Base-by-base conservation (phyloP, 2,888 invertebrate species). In the Bedellia somnulentella region DNA sequence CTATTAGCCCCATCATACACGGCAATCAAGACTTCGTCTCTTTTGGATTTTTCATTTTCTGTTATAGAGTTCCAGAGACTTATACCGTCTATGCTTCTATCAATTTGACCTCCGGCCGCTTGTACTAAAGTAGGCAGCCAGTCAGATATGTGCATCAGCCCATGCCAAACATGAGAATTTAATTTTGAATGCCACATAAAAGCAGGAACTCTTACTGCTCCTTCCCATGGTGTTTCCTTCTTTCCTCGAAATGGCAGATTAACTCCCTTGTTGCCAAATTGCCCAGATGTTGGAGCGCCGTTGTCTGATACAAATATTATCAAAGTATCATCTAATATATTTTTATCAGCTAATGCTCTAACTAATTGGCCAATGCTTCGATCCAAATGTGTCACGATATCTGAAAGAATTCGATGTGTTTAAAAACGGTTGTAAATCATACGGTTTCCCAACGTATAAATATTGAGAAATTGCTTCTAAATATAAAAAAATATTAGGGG, bases 281-380 rank as follows among this genome's bases (percentile, higher is more conserved):
- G 52, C 1, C 91, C 93, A 24, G 80, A 75, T 0, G 89, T 85
- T 0, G 90, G 89, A 0, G 87, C 89, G 1, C 93, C 93, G 50
- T 95, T 95, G 52, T 96, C 96, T 5, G 93, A 89, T 38, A 88
- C 83, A 51, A 96, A 96, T 2, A 95, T 55, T 24, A 97, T 80
- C 14, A 97, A 81, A 1, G 92, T 88, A 49, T 95, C 85, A 15
- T 90, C 77, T 37, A 94, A 63, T 63, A 93, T 84, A 1, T 79
- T 67, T 30, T 75, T 81, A 2, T 80, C 64, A 17, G 82, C 73
- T 23, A 96, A 64, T 5, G 88, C 85, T 31, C 73, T 53, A 1
- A 93, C 78, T 12, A 95, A 78, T 37, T 79, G 75, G 0, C 93
- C 93, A 0, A 96, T 80, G 15, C 92, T 87, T 33, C 83, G 80